phyloP scores from a whole-genome alignment of 2,797 vertebrate genomes.

The Miichthys miiuy region DNA sequence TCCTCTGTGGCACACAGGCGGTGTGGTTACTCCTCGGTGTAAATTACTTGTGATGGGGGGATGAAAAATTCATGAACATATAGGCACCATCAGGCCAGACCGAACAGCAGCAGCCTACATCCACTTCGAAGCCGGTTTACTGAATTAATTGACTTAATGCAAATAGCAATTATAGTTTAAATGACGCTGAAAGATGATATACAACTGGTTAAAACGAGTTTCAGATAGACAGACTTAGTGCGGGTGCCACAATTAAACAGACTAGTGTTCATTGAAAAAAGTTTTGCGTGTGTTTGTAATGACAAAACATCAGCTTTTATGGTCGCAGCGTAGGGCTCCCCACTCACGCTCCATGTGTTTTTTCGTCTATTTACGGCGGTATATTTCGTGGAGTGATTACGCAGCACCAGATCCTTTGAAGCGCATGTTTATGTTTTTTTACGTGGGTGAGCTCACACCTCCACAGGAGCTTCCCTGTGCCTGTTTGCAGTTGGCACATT shows the following conservation, averaged over 20 bases:
- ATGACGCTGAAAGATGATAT: background rate
- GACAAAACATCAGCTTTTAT: conserved; percentile 11
- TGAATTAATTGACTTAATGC: background rate
- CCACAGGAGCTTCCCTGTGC: conserved; percentile 72
- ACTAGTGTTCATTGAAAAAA: background rate
- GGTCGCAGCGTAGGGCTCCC: conserved; percentile 27
- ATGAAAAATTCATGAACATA: conserved; percentile 4
- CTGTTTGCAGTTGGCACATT: conserved; percentile 74
- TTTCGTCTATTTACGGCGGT: conserved; percentile 39
- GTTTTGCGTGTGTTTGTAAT: conserved; percentile 18
- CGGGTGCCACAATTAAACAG: background rate
- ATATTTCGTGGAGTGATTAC: conserved; percentile 46
- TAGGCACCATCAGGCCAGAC: background rate
- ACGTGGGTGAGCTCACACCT: conserved; percentile 79
- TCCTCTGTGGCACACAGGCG: conserved; percentile 38
- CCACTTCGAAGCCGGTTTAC: background rate
- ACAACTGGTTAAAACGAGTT: background rate
- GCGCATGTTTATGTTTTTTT: conserved; percentile 74
- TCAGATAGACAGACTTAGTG: background rate
- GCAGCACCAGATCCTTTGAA: conserved; percentile 58
- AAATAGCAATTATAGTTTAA: background rate
- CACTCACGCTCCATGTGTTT: background rate
- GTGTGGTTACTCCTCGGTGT: conserved; percentile 57
- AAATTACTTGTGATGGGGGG: conserved; percentile 57
- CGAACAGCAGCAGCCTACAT: background rate